phyloP scores from a whole-genome alignment of 2,888 invertebrate genomes.

The Cheilosia impressa region DNA sequence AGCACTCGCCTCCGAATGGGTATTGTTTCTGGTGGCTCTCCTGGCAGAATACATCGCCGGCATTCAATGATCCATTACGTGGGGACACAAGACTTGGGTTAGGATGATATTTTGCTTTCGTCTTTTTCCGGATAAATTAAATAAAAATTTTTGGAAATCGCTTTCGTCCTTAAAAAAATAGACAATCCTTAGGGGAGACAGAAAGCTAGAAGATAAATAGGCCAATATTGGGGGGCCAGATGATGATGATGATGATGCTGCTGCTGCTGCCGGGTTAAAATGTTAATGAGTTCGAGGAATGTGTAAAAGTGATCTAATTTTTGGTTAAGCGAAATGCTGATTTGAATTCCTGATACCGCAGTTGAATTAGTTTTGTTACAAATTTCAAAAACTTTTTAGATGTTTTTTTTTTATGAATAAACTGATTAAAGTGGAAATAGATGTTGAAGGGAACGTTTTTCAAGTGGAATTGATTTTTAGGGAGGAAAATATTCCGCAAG shows the following conservation, averaged over 20 bases:
- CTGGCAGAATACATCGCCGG: conserved; percentile 25
- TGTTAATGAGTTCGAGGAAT: conserved; percentile 63
- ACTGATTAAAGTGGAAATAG: too few relatives aligned
- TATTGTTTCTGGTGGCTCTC: conserved; percentile 36
- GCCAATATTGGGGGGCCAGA: conserved; percentile 20
- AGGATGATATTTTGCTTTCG: conserved; percentile 57
- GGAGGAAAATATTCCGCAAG: too few relatives aligned
- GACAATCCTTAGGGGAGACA: neutral
- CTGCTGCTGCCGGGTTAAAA: conserved; percentile 44
- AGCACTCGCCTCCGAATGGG: conserved; percentile 6
- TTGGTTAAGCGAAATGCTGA: conserved; percentile 54
- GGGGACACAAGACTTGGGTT: conserved; percentile 31
- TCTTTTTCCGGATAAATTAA: conserved; percentile 52
- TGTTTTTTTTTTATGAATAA: too few relatives aligned
- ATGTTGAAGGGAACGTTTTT: too few relatives aligned
- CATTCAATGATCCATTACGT: conserved; percentile 62
- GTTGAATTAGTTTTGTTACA: conserved; percentile 53
- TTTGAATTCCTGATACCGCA: conserved; percentile 55
- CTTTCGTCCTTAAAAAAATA: conserved; percentile 26
- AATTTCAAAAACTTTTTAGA: neutral
- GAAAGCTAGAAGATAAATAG: neutral
- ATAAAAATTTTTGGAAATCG: conserved; percentile 46
- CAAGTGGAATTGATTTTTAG: too few relatives aligned
- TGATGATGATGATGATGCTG: conserved; percentile 36
- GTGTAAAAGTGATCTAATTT: conserved; percentile 65